Evolutionary conservation across 2,113 vertebrate species (phyloP).

Genomic region (Hymenochirus boettgeri): DNA sequence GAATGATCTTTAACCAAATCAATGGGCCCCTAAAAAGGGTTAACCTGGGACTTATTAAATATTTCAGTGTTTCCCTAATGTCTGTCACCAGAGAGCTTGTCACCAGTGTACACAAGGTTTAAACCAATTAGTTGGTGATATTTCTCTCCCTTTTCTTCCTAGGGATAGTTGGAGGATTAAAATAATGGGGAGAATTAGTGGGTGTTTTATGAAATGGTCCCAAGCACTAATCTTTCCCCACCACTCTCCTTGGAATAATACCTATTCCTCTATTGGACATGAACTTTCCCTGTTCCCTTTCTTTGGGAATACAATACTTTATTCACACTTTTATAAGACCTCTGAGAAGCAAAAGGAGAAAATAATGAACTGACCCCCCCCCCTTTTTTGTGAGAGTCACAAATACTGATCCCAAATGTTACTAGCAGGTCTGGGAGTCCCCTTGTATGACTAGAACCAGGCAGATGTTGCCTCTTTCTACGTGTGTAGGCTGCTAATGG

Average conservation of each 20-base stretch:
- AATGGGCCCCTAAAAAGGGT: background rate
- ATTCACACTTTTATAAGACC: constrained; percentile 40
- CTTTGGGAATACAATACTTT: constrained; percentile 37
- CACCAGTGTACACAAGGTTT: constrained; percentile 27
- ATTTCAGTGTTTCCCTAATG: background rate
- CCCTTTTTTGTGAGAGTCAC: constrained; percentile 28
- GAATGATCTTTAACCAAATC: no score
- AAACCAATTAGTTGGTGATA: constrained; percentile 30
- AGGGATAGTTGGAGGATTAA: constrained; percentile 5
- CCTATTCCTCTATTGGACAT: constrained; percentile 37
- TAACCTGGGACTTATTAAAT: background rate
- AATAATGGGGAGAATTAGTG: no score
- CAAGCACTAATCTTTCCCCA: constrained; percentile 26
- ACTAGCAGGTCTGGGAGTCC: constrained; percentile 47
- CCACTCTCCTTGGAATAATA: constrained; percentile 27
- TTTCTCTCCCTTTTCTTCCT: constrained; percentile 21
- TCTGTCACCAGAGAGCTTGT: no score
- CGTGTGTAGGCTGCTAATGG: constrained; percentile 69
- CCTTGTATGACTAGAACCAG: constrained; percentile 44
- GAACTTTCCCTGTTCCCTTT: constrained; percentile 34
- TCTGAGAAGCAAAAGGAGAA: constrained; percentile 24
- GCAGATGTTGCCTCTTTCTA: constrained; percentile 61
- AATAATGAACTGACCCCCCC: constrained; percentile 29
- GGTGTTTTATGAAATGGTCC: constrained; percentile 15
- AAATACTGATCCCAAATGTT: constrained; percentile 36